Conservation (phyloP, 2,113 vertebrate species). For the Chauna torquata region DNA sequence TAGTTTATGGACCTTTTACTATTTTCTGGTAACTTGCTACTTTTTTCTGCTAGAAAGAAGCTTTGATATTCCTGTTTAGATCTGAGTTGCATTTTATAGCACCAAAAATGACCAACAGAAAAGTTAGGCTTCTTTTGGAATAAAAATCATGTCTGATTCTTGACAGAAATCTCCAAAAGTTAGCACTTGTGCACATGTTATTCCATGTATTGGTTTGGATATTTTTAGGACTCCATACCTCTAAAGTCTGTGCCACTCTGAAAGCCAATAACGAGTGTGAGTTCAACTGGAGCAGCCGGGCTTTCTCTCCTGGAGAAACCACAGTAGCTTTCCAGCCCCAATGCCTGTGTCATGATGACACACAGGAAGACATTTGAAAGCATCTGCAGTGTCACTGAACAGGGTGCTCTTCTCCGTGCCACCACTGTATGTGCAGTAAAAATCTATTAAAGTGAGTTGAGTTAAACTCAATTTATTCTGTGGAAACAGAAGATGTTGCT, state of each 20-base stretch:
- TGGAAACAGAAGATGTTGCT: background rate
- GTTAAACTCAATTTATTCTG: background rate
- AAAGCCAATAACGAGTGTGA: background rate
- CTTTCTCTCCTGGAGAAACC: background rate
- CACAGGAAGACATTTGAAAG: background rate
- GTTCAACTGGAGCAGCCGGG: background rate
- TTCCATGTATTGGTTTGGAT: background rate
- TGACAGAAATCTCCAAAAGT: background rate
- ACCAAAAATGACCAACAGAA: background rate
- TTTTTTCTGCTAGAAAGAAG: background rate
- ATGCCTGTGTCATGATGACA: background rate
- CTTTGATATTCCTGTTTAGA: background rate
- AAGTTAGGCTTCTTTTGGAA: background rate
- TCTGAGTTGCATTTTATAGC: background rate
- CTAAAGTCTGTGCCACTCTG: background rate
- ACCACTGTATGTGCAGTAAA: background rate
- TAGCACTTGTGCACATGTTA: background rate
- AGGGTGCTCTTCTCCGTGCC: background rate
- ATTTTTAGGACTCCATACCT: background rate
- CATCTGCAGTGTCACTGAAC: constrained; percentile 3
- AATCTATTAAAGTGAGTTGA: background rate
- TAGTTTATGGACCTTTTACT: background rate
- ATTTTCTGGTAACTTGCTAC: background rate
- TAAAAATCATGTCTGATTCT: background rate
- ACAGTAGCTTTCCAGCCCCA: background rate